These are phyloP conservation scores for Hippolais icterina DNA, from an alignment of 2,113 vertebrate species.

Conservation along the genomic window DNA sequence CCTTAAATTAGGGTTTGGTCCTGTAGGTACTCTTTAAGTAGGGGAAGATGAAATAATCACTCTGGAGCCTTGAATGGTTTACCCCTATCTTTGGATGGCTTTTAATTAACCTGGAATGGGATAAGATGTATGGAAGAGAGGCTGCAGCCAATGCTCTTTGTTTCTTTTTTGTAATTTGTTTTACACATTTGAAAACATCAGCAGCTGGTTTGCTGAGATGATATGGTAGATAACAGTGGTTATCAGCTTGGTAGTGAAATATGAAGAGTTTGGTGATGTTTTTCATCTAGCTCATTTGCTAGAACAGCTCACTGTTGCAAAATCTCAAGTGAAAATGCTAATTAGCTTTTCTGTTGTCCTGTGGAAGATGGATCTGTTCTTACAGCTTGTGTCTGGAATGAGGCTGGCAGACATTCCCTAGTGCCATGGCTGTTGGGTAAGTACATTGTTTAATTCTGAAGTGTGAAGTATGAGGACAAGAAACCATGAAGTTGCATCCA, in stretches of 20 bases:
- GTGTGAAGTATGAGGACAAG: background rate
- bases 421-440: background rate
- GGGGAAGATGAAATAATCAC: background rate
- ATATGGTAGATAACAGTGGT: background rate
- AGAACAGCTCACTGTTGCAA: background rate
- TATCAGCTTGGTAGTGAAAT: background rate
- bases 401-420: background rate
- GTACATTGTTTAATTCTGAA: background rate
- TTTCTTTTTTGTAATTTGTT: background rate
- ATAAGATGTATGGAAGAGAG: background rate
- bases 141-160: background rate
- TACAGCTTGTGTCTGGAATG: background rate
- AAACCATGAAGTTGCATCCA: background rate
- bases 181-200: background rate
- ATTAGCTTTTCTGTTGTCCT: background rate
- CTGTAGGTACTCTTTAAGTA: background rate
- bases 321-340: background rate
- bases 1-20: background rate
- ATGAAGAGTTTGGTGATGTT: background rate
- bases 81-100: background rate
- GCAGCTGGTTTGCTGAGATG: background rate
- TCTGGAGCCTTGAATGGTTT: background rate
- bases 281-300: background rate
- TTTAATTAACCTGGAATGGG: background rate
- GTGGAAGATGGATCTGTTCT: background rate